Evolutionary conservation across 2,113 vertebrate genomes (phyloP).

Genomic region (Cepphus grylle): DNA sequence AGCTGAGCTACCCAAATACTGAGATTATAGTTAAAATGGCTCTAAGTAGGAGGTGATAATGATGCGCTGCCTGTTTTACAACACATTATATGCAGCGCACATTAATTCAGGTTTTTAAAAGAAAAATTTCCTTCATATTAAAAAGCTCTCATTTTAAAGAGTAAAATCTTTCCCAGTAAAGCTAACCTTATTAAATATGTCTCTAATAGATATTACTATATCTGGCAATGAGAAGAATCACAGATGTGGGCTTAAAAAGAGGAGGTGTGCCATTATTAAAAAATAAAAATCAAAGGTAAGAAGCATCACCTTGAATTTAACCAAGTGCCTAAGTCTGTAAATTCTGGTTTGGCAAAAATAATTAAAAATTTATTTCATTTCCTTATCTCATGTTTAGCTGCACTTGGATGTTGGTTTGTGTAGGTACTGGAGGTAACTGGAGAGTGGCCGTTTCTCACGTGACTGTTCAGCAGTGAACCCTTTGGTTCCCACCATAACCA

Average conservation of each 20-base stretch:
- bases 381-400: not conserved
- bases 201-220: conserved; percentile 1
- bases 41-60: conserved; percentile 67
- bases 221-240: not conserved
- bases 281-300: not conserved
- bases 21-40: conserved; percentile 64
- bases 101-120: conserved; percentile 36
- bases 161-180: conserved; percentile 16
- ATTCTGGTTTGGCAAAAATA: not conserved
- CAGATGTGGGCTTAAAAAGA: not conserved
- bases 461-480: not conserved
- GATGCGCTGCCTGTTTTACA: conserved; percentile 47
- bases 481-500: not conserved
- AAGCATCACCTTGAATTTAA: not conserved
- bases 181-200: conserved; percentile 31
- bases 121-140: conserved; percentile 18
- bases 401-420: not conserved
- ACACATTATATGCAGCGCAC: conserved; percentile 10
- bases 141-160: conserved; percentile 39
- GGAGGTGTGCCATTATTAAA: not conserved
- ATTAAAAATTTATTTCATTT: not conserved
- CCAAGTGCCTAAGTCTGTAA: not conserved
- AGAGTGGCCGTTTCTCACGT: not conserved
- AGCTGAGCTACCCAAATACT: conserved; percentile 67
- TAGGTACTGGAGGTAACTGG: not conserved